Evolutionary conservation across 2,888 invertebrate genomes (phyloP).

Genomic region (Agrilus mali): DNA sequence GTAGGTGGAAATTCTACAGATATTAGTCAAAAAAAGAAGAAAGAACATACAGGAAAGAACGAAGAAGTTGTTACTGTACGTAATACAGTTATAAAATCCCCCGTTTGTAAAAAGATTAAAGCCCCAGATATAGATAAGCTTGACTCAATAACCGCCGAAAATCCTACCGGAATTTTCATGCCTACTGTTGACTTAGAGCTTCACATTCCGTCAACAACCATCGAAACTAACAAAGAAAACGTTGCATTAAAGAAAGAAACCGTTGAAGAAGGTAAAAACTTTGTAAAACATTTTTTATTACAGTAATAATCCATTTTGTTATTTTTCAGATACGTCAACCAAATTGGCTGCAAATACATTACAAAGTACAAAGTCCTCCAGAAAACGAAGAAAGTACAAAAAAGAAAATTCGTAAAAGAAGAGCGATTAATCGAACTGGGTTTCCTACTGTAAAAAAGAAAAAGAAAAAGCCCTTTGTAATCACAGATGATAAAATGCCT

Average conservation of each 20-base stretch:
- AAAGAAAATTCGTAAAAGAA: constrained; percentile 48
- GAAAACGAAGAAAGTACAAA: constrained; percentile 18
- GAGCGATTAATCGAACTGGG: constrained; percentile 75
- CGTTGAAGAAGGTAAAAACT: neutral
- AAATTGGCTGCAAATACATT: constrained; percentile 30
- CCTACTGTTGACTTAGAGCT: constrained; percentile 55
- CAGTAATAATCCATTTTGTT: no score
- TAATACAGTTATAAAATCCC: constrained; percentile 46
- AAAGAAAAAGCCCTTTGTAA: constrained; percentile 47
- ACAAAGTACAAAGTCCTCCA: constrained; percentile 26
- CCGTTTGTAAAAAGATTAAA: constrained; percentile 39
- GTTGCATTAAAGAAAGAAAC: constrained; percentile 31
- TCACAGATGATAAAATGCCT: constrained; percentile 8
- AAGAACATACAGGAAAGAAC: constrained; percentile 32
- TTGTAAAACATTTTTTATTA: no score
- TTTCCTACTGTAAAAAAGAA: constrained; percentile 76
- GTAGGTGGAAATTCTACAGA: constrained; percentile 24
- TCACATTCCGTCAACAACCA: constrained; percentile 23
- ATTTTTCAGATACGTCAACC: no score
- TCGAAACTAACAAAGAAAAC: neutral
- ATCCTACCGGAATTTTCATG: constrained; percentile 57
- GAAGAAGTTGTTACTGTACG: constrained; percentile 32
- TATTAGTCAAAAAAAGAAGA: constrained; percentile 40
- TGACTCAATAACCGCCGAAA: constrained; percentile 19
- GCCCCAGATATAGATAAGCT: constrained; percentile 36